These are phyloP conservation scores for Manacus vitellinus DNA, from an alignment of 2,113 vertebrate species.

Conservation along the genomic window DNA sequence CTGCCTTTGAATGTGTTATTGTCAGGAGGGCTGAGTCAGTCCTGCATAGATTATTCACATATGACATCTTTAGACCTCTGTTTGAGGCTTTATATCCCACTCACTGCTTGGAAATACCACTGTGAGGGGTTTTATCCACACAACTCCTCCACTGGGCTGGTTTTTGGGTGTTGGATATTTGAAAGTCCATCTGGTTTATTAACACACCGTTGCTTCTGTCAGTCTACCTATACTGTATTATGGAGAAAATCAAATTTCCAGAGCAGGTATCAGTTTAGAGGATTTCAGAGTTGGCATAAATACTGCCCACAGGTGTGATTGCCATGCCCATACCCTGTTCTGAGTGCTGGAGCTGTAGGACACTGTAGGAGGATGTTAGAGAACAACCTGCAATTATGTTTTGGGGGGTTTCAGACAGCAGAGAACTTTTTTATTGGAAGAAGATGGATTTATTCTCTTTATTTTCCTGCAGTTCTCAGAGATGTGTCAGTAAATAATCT, in stretches of 20 bases:
- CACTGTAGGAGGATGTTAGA: not conserved
- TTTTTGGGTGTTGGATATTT: not conserved
- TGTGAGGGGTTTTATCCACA: not conserved
- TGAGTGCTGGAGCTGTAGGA: not conserved
- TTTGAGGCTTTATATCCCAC: slow-evolving; percentile 28
- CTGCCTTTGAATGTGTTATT: slow-evolving; percentile 23
- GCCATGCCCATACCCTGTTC: not conserved
- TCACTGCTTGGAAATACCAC: not conserved
- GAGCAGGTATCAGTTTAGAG: not conserved
- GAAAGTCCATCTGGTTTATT: slow-evolving; percentile 15
- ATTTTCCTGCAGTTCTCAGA: not conserved
- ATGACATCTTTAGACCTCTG: slow-evolving; percentile 30
- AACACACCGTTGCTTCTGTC: not conserved
- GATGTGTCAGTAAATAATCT: not conserved
- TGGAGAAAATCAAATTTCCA: not conserved
- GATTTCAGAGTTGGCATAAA: not conserved
- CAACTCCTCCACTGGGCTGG: not conserved
- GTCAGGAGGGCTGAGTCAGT: slow-evolving; percentile 5
- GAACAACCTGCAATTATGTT: not conserved
- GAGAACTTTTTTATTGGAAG: not conserved
- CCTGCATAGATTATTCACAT: slow-evolving; percentile 47
- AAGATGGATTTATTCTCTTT: not conserved
- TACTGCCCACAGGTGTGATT: not conserved
- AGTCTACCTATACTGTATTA: not conserved
- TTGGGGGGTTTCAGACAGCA: not conserved